A percentile compares a stretch with the other conserved stretches of the same genome.
Evolutionary conservation across 2,888 invertebrate species (phyloP).

Genomic region (Crepidodera aurea): DNA sequence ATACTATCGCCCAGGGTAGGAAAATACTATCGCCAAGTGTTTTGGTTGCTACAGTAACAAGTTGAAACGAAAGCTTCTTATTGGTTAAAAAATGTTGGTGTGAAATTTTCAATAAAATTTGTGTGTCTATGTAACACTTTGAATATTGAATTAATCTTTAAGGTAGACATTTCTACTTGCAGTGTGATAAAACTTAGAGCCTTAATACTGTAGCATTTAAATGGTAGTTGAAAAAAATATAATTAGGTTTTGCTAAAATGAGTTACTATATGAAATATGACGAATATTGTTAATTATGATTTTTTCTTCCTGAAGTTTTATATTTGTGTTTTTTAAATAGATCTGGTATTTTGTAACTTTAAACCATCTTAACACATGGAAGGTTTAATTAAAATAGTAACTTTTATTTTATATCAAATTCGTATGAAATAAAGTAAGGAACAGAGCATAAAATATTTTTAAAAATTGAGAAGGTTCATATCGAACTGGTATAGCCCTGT

Average conservation of each 20-base stretch:
- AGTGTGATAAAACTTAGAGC: background rate
- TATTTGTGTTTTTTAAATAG: background rate
- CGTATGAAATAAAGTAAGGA: background rate
- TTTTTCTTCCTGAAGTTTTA: too few relatives aligned
- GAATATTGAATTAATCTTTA: background rate
- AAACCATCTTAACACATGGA: background rate
- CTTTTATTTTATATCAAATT: background rate
- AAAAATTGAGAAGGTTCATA: background rate
- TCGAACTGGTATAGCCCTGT: background rate
- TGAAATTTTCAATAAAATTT: too few relatives aligned
- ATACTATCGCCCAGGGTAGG: too few relatives aligned
- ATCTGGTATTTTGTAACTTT: background rate
- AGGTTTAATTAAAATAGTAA: background rate
- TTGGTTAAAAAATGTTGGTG: too few relatives aligned
- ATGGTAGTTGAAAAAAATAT: too few relatives aligned
- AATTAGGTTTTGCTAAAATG: too few relatives aligned
- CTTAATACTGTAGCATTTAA: background rate
- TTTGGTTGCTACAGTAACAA: too few relatives aligned
- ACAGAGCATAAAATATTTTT: background rate
- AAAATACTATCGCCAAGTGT: too few relatives aligned
- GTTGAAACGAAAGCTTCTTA: too few relatives aligned
- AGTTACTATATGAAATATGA: too few relatives aligned
- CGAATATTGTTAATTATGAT: too few relatives aligned
- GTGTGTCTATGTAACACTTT: too few relatives aligned
- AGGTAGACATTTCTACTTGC: background rate